phyloP scores from a whole-genome alignment of 1,140 invertebrate species.

The Camponotus pennsylvanicus region DNA sequence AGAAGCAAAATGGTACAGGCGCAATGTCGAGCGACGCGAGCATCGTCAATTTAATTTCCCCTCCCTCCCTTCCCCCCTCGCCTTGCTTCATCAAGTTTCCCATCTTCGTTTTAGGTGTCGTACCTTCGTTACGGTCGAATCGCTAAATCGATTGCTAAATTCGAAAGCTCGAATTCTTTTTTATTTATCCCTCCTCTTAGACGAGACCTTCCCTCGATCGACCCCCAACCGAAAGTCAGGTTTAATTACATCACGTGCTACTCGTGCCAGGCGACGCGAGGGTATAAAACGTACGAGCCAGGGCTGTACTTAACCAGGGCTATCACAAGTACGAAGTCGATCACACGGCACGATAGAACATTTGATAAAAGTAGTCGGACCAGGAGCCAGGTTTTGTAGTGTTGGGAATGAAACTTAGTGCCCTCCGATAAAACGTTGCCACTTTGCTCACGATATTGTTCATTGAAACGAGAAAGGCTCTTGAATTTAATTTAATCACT shows the following conservation, averaged over 20 bases:
- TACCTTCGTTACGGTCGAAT: slow-evolving; percentile 21
- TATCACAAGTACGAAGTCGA: slow-evolving; percentile 65
- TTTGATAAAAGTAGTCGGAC: slow-evolving; percentile 49
- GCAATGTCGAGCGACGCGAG: slow-evolving; percentile 84
- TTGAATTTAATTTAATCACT: not conserved
- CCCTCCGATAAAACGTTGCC: slow-evolving; percentile 21
- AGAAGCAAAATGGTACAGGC: slow-evolving; percentile 86
- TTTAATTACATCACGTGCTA: slow-evolving; percentile 71
- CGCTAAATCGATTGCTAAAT: slow-evolving; percentile 37
- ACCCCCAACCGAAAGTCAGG: slow-evolving; percentile 62
- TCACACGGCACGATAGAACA: slow-evolving; percentile 58
- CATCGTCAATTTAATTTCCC: slow-evolving; percentile 74
- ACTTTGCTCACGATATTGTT: slow-evolving; percentile 31
- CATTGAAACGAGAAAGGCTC: slow-evolving; percentile 27
- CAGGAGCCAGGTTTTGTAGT: slow-evolving; percentile 42
- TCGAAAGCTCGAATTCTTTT: slow-evolving; percentile 21
- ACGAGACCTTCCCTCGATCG: slow-evolving; percentile 32
- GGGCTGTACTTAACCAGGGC: slow-evolving; percentile 51
- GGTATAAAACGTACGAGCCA: slow-evolving; percentile 64
- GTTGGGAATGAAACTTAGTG: slow-evolving; percentile 37
- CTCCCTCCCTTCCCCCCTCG: not conserved
- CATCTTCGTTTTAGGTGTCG: not conserved
- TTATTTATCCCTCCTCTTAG: not conserved
- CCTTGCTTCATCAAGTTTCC: not conserved
- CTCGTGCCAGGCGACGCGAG: slow-evolving; percentile 70